These are phyloP conservation scores for Drosophila demipolita DNA, from an alignment of 2,888 invertebrate species.

Conservation along the genomic window DNA sequence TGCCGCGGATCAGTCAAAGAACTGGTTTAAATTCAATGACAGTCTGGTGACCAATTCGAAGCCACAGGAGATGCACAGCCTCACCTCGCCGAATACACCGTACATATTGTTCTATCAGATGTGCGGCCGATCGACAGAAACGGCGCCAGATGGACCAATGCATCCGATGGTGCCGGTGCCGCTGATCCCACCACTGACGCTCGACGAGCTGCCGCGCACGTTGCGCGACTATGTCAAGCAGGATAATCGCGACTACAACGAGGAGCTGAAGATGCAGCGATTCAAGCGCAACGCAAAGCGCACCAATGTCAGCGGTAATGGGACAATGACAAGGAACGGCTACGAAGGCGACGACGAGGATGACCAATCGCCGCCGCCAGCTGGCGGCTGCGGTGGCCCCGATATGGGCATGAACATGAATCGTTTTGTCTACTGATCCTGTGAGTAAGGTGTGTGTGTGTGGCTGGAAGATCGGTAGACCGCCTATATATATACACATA, in stretches of 20 bases:
- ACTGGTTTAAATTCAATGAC: conserved; percentile 94
- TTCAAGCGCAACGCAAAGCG: conserved; percentile 65
- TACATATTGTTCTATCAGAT: conserved; percentile 92
- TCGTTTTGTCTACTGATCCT: conserved; percentile 83
- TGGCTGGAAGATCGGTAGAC: conserved; percentile 15
- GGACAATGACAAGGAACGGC: conserved; percentile 47
- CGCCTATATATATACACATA: conserved; percentile 13
- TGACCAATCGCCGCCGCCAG: conserved; percentile 83
- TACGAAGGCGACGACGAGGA: conserved; percentile 80
- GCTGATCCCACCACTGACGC: conserved; percentile 69
- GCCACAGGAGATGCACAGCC: conserved; percentile 87
- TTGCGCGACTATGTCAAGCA: conserved; percentile 82
- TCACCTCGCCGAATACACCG: conserved; percentile 91
- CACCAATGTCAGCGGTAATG: conserved; percentile 34
- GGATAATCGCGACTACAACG: conserved; percentile 82
- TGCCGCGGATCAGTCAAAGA: conserved; percentile 87
- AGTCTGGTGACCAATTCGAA: conserved; percentile 88
- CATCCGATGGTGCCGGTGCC: conserved; percentile 80
- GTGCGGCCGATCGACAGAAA: conserved; percentile 79
- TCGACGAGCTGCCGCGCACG: conserved; percentile 83
- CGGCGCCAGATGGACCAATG: conserved; percentile 59
- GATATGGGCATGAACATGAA: conserved; percentile 82
- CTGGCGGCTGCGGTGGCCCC: conserved; percentile 83
- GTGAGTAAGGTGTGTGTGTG: conserved; percentile 30
- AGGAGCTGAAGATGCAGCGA: conserved; percentile 79